Percentiles rank a stretch among this genome's conserved stretches.
These are phyloP conservation scores for Trimorus sp. DNA, from an alignment of 2,888 invertebrate genomes.

Conservation along the genomic window DNA sequence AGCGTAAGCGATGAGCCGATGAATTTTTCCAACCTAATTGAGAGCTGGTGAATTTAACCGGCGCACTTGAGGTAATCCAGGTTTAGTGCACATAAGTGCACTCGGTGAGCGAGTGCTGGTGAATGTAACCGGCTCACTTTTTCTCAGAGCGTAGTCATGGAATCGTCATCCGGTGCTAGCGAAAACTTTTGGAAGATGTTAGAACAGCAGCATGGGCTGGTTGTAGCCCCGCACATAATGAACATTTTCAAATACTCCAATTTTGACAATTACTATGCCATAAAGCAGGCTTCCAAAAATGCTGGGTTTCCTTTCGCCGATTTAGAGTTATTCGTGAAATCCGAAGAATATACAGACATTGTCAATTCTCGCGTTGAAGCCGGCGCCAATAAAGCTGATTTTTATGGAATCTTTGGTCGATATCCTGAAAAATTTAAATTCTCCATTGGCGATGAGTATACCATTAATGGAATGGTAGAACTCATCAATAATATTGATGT, in stretches of 20 bases:
- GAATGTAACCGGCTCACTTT: no score
- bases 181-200: constrained; percentile 14
- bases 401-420: constrained; percentile 2
- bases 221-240: constrained; percentile 5
- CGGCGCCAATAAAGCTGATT: background rate
- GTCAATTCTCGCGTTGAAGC: constrained; percentile 1
- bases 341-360: background rate
- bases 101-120: no score
- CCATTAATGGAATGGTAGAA: constrained; percentile 8
- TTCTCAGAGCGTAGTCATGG: background rate
- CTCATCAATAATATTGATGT: constrained; percentile 1
- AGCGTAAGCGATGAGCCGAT: no score
- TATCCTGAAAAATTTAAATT: constrained; percentile 11
- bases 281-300: constrained; percentile 12
- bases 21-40: no score
- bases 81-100: no score
- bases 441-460: constrained; percentile 5
- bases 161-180: background rate
- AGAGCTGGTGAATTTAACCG: no score
- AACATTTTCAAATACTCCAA: constrained; percentile 20
- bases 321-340: constrained; percentile 18
- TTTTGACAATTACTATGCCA: constrained; percentile 10
- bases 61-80: no score
- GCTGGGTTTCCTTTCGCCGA: constrained; percentile 17
- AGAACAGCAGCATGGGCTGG: constrained; percentile 1